Evolutionary conservation across 1,140 invertebrate species (phyloP).

Genomic region (Nebria ingens): DNA sequence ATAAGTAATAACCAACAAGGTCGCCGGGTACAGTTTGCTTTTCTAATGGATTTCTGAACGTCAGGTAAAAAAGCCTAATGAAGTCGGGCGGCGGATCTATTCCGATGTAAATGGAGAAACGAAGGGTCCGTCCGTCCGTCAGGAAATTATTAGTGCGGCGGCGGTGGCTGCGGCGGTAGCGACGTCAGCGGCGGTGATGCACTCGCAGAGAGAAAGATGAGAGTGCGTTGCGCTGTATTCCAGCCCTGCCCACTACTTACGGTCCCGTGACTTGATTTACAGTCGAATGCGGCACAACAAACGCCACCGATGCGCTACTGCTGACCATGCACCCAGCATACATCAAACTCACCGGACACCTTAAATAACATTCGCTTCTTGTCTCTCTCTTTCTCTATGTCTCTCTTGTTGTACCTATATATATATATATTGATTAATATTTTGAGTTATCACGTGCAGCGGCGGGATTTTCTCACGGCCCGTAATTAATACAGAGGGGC

Average conservation of each 20-base stretch:
- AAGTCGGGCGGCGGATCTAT: not conserved
- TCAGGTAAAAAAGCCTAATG: not conserved
- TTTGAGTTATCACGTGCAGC: constrained; percentile 18
- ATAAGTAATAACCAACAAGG: not conserved
- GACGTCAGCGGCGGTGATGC: not conserved
- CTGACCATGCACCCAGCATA: not conserved
- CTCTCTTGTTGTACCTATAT: too few relatives aligned
- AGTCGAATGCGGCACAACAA: not conserved
- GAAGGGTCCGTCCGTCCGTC: not conserved
- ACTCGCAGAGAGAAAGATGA: not conserved
- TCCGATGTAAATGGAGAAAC: not conserved
- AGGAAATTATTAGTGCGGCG: not conserved
- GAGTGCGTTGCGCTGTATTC: constrained; percentile 3
- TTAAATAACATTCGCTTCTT: constrained; percentile 1
- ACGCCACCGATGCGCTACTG: constrained; percentile 5
- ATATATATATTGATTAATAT: constrained; percentile 21
- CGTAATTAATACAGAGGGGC: constrained; percentile 18
- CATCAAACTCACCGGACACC: constrained; percentile 13
- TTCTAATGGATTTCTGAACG: constrained; percentile 8
- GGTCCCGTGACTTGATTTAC: not conserved
- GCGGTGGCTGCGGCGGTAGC: not conserved
- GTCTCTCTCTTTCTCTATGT: too few relatives aligned
- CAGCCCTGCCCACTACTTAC: constrained; percentile 6
- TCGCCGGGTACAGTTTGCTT: not conserved
- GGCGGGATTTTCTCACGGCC: constrained; percentile 14